Evolutionary conservation across 2,888 invertebrate species (phyloP).

Genomic region (Sepiola atlantica): DNA sequence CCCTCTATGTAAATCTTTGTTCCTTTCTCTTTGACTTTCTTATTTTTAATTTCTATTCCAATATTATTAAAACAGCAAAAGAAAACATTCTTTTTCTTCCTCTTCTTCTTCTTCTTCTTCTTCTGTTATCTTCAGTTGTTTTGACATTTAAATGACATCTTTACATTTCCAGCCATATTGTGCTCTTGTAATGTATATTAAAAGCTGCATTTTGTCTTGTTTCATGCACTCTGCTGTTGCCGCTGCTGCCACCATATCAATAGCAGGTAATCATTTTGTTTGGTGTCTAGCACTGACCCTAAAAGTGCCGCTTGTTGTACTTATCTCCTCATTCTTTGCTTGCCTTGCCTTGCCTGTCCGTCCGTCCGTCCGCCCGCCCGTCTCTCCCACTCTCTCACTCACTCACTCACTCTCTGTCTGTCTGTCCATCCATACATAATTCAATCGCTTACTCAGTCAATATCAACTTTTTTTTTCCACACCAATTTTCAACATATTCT

Average conservation of each 20-base stretch:
- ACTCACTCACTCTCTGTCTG: not conserved
- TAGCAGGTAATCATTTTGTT: slow-evolving; percentile 32
- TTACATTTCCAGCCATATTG: slow-evolving; percentile 32
- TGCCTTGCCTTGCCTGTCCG: not conserved
- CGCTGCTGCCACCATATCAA: slow-evolving; percentile 9
- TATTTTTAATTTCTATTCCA: not conserved
- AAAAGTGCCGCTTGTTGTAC: slow-evolving; percentile 32
- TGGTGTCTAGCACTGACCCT: slow-evolving; percentile 20
- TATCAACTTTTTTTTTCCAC: not conserved
- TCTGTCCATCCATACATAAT: not conserved
- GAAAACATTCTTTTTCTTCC: not conserved
- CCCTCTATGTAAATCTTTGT: not conserved
- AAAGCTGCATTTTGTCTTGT: slow-evolving; percentile 32
- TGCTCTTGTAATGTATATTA: slow-evolving; percentile 20
- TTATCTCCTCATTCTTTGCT: not conserved
- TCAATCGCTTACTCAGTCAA: slow-evolving; percentile 24
- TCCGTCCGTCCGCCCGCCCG: not conserved
- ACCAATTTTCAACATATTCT: not conserved
- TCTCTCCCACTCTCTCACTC: not conserved
- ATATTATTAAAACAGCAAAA: not conserved
- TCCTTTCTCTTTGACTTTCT: not conserved
- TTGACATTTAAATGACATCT: slow-evolving; percentile 32
- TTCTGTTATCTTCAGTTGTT: slow-evolving; percentile 21
- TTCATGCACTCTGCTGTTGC: slow-evolving; percentile 32
- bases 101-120: not conserved